Conservation (phyloP, 2,888 invertebrate genomes). For the Ecliptopera silaceata region DNA sequence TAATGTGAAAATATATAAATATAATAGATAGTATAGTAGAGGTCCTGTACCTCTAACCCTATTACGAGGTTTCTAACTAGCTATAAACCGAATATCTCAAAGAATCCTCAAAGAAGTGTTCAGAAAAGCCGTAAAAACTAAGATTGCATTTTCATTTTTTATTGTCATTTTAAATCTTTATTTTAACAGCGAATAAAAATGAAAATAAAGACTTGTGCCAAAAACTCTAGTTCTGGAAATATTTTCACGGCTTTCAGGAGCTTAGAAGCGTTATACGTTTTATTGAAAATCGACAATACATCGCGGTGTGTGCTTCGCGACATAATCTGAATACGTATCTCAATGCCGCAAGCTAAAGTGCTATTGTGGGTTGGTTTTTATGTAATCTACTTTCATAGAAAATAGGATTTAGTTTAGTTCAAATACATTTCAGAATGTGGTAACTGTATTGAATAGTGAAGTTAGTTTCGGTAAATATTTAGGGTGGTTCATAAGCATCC, state of each 20-base stretch:
- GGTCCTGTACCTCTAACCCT: too few relatives aligned
- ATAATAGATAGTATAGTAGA: too few relatives aligned
- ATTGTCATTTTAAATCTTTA: too few relatives aligned
- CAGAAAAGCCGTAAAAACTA: too few relatives aligned
- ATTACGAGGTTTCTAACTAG: too few relatives aligned
- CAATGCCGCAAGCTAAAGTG: constrained; percentile 13
- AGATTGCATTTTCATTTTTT: too few relatives aligned
- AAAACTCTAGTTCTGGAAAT: not conserved
- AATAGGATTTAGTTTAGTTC: constrained; percentile 5
- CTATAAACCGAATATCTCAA: too few relatives aligned
- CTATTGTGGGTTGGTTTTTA: constrained; percentile 16
- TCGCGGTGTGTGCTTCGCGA: not conserved
- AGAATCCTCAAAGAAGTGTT: too few relatives aligned
- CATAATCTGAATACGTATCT: constrained; percentile 11
- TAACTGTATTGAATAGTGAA: not conserved
- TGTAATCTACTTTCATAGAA: constrained; percentile 11
- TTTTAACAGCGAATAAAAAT: too few relatives aligned
- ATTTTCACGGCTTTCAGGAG: not conserved
- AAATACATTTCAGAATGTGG: constrained; percentile 2
- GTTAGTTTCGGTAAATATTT: not conserved
- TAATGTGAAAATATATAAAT: too few relatives aligned
- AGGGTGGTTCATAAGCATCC: too few relatives aligned
- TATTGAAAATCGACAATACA: constrained; percentile 28
- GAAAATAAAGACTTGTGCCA: not conserved
- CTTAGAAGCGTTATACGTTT: constrained; percentile 9